phyloP scores from a whole-genome alignment of 2,113 vertebrate genomes.

The Centropus bengalensis region DNA sequence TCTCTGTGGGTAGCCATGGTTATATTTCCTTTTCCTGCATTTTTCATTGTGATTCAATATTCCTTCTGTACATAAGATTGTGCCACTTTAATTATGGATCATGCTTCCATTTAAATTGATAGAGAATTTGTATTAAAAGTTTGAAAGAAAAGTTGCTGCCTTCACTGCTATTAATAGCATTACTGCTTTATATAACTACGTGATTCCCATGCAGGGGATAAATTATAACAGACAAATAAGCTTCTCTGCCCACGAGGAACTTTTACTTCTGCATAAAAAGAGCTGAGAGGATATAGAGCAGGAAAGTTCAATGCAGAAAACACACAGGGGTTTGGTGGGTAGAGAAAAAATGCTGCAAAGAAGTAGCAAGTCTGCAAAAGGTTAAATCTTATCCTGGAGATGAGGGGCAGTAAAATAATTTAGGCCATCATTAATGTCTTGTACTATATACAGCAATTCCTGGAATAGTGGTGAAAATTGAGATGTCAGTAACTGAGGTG shows the following conservation, averaged over 20 bases:
- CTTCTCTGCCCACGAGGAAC: conserved; percentile 45
- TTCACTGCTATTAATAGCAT: conserved; percentile 48
- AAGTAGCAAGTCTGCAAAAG: background rate
- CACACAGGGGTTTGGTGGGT: background rate
- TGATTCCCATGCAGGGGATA: conserved; percentile 3
- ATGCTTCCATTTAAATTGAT: background rate
- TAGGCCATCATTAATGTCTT: background rate
- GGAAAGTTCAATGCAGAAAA: background rate
- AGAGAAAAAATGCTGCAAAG: background rate
- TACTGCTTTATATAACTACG: conserved; percentile 33
- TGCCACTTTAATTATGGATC: conserved; percentile 1
- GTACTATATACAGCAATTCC: background rate
- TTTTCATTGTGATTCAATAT: conserved; percentile 2
- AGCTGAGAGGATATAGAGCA: background rate
- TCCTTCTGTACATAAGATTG: background rate
- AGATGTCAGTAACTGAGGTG: background rate
- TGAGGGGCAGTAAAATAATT: background rate
- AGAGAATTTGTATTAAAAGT: background rate
- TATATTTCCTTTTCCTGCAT: background rate
- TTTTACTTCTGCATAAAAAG: conserved; percentile 35
- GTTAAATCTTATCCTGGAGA: background rate
- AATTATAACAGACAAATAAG: conserved; percentile 60
- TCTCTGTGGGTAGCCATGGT: background rate
- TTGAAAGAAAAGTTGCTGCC: conserved; percentile 27
- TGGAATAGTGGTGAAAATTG: background rate